Conservation (phyloP, 2,888 invertebrate species). For the Caenorhabditis angaria region DNA sequence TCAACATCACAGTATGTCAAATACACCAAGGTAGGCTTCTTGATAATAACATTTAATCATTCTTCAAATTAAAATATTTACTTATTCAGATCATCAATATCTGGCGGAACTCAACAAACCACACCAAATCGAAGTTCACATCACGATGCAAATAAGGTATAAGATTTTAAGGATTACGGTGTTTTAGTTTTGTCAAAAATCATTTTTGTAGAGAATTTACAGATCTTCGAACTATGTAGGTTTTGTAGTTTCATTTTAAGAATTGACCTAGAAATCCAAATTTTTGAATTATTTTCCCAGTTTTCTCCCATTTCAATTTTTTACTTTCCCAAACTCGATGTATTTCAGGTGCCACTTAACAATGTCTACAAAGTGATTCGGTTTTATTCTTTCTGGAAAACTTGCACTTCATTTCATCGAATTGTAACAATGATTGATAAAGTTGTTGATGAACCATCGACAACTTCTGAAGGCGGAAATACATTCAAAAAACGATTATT, state of each 20-base stretch:
- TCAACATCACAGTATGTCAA: constrained; percentile 38
- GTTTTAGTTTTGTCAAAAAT: neutral
- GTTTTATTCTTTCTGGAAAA: constrained; percentile 72
- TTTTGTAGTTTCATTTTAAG: too few species aligned
- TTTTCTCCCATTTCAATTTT: neutral
- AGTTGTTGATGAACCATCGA: constrained; percentile 53
- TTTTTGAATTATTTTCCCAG: neutral
- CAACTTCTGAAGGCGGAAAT: constrained; percentile 25
- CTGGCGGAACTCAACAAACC: constrained; percentile 49
- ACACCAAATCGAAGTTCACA: constrained; percentile 22
- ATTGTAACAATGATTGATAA: constrained; percentile 72
- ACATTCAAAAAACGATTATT: constrained; percentile 69
- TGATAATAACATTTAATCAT: too few species aligned
- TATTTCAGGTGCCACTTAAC: constrained; percentile 55
- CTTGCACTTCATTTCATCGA: constrained; percentile 72
- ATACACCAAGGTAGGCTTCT: constrained; percentile 26
- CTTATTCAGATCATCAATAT: constrained; percentile 48
- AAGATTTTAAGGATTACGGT: neutral
- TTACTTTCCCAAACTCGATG: neutral
- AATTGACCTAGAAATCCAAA: too few species aligned
- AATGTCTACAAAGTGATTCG: constrained; percentile 72
- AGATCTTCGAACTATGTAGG: too few species aligned
- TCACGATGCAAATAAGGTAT: constrained; percentile 36
- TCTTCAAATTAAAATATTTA: neutral
- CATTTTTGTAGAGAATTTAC: neutral